phyloP scores from a whole-genome alignment of 2,797 vertebrate genomes.

The Pseudomugil tenellus region DNA sequence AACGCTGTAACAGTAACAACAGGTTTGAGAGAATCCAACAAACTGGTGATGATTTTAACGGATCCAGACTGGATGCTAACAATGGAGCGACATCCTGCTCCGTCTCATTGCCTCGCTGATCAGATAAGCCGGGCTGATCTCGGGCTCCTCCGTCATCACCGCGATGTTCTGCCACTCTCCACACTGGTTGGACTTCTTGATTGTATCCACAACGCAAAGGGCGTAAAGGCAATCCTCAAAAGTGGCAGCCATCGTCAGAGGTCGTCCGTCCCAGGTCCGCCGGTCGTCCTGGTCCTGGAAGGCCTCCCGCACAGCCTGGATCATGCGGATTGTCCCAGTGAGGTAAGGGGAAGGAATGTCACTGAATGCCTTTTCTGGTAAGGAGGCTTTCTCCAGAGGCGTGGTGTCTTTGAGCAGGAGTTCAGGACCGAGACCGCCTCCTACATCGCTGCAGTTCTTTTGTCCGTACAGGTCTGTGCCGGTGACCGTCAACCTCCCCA shows the following conservation, averaged over 20 bases:
- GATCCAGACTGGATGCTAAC: slow-evolving; percentile 76
- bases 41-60: slow-evolving; percentile 13
- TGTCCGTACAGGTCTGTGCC: slow-evolving; percentile 95
- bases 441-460: slow-evolving; percentile 85
- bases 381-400: slow-evolving; percentile 88
- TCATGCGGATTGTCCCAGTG: slow-evolving; percentile 95
- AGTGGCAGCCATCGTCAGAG: slow-evolving; percentile 97
- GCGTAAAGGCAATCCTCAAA: slow-evolving; percentile 98
- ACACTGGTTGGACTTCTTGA: slow-evolving; percentile 95
- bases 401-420: slow-evolving; percentile 93
- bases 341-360: slow-evolving; percentile 96
- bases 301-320: slow-evolving; percentile 94
- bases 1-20: slow-evolving; percentile 49
- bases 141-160: slow-evolving; percentile 97
- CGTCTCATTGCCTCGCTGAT: slow-evolving; percentile 98
- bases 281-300: slow-evolving; percentile 97
- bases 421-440: slow-evolving; percentile 78
- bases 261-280: slow-evolving; percentile 94
- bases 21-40: slow-evolving; percentile 31
- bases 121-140: slow-evolving; percentile 94
- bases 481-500: slow-evolving; percentile 88
- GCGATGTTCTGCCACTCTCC: slow-evolving; percentile 98
- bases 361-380: slow-evolving; percentile 95
- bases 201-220: slow-evolving; percentile 96
- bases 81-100: slow-evolving; percentile 97